These are phyloP conservation scores for Hofmannophila pseudospretella DNA, from an alignment of 2,888 invertebrate genomes.

Conservation along the genomic window DNA sequence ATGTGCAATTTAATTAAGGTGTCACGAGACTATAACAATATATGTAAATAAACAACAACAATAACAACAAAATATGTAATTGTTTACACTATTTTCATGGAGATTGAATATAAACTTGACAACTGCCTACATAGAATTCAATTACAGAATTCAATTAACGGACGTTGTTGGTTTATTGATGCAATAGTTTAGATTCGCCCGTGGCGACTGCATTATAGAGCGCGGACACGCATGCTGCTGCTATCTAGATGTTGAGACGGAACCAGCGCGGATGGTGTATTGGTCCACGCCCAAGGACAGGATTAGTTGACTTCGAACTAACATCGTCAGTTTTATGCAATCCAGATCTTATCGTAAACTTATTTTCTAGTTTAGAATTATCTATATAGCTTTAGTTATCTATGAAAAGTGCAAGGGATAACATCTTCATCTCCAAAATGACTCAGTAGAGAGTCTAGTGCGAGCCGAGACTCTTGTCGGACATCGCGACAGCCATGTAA, in stretches of 20 bases:
- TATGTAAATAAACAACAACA: too few species aligned
- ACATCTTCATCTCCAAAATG: not conserved
- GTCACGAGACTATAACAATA: not conserved
- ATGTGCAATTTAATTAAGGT: slow-evolving; percentile 1
- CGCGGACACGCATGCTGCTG: slow-evolving; percentile 44
- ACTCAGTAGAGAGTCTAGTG: slow-evolving; percentile 3
- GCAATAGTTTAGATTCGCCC: slow-evolving; percentile 44
- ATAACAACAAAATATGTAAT: too few species aligned
- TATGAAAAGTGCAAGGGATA: too few species aligned
- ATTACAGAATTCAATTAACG: slow-evolving; percentile 46
- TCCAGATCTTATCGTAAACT: slow-evolving; percentile 9
- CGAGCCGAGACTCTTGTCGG: slow-evolving; percentile 19
- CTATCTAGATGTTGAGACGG: slow-evolving; percentile 41
- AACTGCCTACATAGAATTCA: slow-evolving; percentile 22
- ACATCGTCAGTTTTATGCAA: slow-evolving; percentile 1
- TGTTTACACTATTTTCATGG: not conserved
- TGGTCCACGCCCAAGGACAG: slow-evolving; percentile 38
- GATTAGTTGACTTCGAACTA: slow-evolving; percentile 12
- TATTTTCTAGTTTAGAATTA: not conserved
- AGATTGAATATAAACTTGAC: slow-evolving; percentile 3
- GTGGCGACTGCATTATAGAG: slow-evolving; percentile 36
- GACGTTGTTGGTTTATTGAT: slow-evolving; percentile 44
- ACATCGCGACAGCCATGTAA: slow-evolving; percentile 50
- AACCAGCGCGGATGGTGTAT: slow-evolving; percentile 32
- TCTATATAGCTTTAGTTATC: too few species aligned